Percentiles rank a stretch among this genome's conserved stretches.
These are phyloP conservation scores for Acridotheres tristis DNA, from an alignment of 2,797 vertebrate genomes.

Conservation along the genomic window DNA sequence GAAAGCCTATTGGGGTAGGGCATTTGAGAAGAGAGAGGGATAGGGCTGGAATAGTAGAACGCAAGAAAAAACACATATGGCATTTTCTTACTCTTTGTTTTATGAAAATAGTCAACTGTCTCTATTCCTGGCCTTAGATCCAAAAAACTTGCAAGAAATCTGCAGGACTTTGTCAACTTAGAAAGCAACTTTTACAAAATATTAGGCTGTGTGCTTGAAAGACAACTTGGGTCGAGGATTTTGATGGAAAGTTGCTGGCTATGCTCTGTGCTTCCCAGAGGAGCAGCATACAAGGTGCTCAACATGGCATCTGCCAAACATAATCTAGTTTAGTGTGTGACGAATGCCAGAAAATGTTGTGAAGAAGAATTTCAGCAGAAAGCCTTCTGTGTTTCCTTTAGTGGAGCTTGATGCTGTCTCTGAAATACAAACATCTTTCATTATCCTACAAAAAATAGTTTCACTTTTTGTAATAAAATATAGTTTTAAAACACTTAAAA, in stretches of 20 bases:
- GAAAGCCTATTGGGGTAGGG: neutral
- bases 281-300: neutral
- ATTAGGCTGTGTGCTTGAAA: neutral
- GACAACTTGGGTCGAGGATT: neutral
- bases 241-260: neutral
- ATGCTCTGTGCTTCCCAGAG: neutral
- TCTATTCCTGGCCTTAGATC: neutral
- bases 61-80: neutral
- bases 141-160: neutral
- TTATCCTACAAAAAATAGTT: constrained; percentile 61
- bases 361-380: constrained; percentile 1
- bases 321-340: neutral
- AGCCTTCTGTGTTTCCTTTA: neutral
- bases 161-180: neutral
- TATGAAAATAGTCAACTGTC: neutral
- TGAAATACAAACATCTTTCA: constrained; percentile 51
- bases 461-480: constrained; percentile 59
- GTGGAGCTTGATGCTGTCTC: constrained; percentile 11
- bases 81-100: neutral
- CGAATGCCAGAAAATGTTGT: neutral
- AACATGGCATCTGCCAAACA: neutral
- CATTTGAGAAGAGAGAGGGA: neutral
- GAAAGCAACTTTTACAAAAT: neutral
- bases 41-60: neutral
- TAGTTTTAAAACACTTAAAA: constrained; percentile 37